Evolutionary conservation across 2,797 vertebrate species (phyloP), one percentile per base, ranked within the genome.

Genomic region (Anomalospiza imberbis): DNA sequence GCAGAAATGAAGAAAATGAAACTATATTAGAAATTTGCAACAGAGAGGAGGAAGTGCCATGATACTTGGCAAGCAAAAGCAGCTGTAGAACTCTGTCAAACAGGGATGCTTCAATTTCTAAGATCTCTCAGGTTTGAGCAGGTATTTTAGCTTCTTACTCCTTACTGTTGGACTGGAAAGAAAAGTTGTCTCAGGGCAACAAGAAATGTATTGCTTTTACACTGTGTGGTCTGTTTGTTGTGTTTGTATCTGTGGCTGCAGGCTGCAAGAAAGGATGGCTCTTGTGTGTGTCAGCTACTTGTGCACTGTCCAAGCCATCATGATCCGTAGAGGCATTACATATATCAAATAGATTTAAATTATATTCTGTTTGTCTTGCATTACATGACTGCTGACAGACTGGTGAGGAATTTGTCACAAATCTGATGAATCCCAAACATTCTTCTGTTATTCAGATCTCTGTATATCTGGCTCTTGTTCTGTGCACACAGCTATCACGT

Each of bases 341-440:
- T 19, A 13, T 7, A 62, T 32, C 36, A 51, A 51, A 82, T 61
- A 53, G 24, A 38, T 53, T 60, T 47, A 74, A 77, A 77, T 70
- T 18, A 9, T 25, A 10, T 55, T 65, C 34, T 42, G 45, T 77
- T 77, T 91, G 34, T 68, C 60, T 67, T 70, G 18, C 38, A 29
- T 16, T n/a, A 21, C 0, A 0, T 60, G 72, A 45, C 11, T 14
- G 40, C 9, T 57, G 70, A 25, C 0, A 1, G 58, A 34, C 61
- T 8, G 15, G 7, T 36, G 68, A 85, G 61, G 38, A 34, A 17
- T 83, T 88, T 47, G 68, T 66, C 55, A 73, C 31, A 81, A 86
- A 51, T 61, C 4, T 11, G 57, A 57, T 1, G 5, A 61, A 26
- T 24, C 21, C 28, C 62, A 85, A 72, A 72, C 45, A 32, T 9